A percentile compares a stretch with the other conserved stretches of the same genome.
These are phyloP conservation scores for Drosophila emarginata DNA, from an alignment of 2,888 invertebrate genomes.

Conservation along the genomic window DNA sequence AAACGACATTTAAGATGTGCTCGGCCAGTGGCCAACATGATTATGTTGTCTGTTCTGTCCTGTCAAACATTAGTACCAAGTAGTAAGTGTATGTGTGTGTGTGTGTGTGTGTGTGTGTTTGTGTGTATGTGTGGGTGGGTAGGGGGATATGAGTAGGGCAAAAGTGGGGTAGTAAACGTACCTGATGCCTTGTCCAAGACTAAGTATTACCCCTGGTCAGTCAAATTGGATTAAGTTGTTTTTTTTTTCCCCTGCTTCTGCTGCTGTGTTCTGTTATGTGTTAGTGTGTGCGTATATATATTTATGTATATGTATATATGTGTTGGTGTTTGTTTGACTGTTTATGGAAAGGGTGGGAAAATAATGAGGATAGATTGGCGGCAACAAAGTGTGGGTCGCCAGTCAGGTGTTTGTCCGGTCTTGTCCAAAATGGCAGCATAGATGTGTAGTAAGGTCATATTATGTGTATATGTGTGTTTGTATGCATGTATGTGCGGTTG, in stretches of 20 bases:
- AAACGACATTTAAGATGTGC: constrained; percentile 65
- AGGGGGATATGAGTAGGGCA: too few species aligned
- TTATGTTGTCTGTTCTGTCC: constrained; percentile 34
- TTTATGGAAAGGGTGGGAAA: background rate
- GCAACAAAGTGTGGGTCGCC: constrained; percentile 3
- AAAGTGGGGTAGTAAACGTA: constrained; percentile 1
- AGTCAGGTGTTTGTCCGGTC: constrained; percentile 6
- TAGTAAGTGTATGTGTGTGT: background rate
- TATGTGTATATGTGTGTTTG: constrained; percentile 13
- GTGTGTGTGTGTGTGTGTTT: background rate
- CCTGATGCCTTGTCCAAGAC: constrained; percentile 16
- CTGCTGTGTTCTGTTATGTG: constrained; percentile 32
- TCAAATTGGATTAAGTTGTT: constrained; percentile 75
- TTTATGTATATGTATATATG: background rate
- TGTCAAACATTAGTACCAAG: constrained; percentile 44
- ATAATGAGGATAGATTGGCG: background rate
- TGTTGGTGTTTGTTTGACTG: background rate
- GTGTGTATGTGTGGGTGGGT: background rate
- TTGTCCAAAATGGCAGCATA: background rate
- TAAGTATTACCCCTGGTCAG: constrained; percentile 40
- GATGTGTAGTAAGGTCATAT: background rate
- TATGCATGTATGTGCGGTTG: constrained; percentile 38
- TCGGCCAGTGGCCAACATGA: constrained; percentile 40
- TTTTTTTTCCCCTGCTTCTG: constrained; percentile 39
- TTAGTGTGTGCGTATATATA: background rate